These are phyloP conservation scores for Sebastes diaconus DNA, from an alignment of 2,797 vertebrate genomes.

Conservation along the genomic window DNA sequence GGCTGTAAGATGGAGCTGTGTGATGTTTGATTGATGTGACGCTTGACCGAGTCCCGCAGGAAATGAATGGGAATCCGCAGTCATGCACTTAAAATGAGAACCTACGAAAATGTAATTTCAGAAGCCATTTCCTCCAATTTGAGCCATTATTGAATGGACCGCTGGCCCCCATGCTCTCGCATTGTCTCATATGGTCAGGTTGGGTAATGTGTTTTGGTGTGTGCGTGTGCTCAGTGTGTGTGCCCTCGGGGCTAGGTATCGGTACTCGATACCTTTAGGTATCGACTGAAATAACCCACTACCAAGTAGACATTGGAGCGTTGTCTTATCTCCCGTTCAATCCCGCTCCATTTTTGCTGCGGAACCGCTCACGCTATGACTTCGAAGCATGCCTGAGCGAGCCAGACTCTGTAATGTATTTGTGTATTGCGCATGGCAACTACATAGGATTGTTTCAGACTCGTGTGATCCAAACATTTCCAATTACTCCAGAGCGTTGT, in stretches of 20 bases:
- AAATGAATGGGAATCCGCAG: conserved; percentile 61
- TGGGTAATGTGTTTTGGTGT: conserved; percentile 3
- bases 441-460: too few species aligned
- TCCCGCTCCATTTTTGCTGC: fast-evolving
- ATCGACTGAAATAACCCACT: too few species aligned
- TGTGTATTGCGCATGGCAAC: too few species aligned
- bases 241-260: neutral
- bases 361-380: too few species aligned
- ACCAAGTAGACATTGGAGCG: too few species aligned
- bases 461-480: too few species aligned
- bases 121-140: conserved; percentile 82
- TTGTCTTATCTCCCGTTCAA: too few species aligned
- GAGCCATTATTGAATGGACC: conserved; percentile 71
- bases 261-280: too few species aligned
- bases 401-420: too few species aligned
- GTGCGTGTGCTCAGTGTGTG: neutral
- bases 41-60: conserved; percentile 58
- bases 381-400: too few species aligned
- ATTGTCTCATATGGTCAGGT: conserved; percentile 31
- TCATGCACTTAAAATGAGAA: conserved; percentile 67
- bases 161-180: conserved; percentile 20
- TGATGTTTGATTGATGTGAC: conserved; percentile 54
- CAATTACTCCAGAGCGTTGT: fast-evolving
- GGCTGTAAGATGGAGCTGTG: conserved; percentile 41
- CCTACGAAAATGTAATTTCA: conserved; percentile 78